A percentile compares a stretch with the other conserved stretches of the same genome.
These are phyloP conservation scores for Diorhabda sublineata DNA, from an alignment of 1,140 invertebrate genomes.

Conservation along the genomic window DNA sequence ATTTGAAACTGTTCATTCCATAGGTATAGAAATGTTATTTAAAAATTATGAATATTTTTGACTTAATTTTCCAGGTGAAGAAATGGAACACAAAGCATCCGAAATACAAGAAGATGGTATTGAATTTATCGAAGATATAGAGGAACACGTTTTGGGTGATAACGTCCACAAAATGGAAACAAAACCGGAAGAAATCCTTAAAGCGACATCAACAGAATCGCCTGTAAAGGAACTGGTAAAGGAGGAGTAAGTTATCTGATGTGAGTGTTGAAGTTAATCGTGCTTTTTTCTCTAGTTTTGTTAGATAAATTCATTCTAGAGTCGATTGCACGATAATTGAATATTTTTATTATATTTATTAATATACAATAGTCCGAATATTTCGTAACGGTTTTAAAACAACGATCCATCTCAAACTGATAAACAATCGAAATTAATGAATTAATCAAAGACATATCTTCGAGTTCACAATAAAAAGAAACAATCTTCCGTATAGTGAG, in stretches of 20 bases:
- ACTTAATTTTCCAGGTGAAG: constrained; percentile 8
- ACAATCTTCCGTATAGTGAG: too few relatives aligned
- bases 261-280: constrained; percentile 32
- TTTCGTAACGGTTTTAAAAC: too few relatives aligned
- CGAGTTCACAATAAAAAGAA: too few relatives aligned
- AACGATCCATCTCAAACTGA: too few relatives aligned
- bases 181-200: constrained; percentile 29
- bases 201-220: constrained; percentile 21
- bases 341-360: not conserved
- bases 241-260: constrained; percentile 37
- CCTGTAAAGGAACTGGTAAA: constrained; percentile 25
- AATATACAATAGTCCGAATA: too few relatives aligned
- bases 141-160: constrained; percentile 26
- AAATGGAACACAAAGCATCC: constrained; percentile 22
- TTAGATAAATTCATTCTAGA: not conserved
- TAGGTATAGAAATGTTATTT: constrained; percentile 8
- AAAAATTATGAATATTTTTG: not conserved
- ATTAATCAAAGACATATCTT: too few relatives aligned
- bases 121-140: constrained; percentile 11
- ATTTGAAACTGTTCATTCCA: constrained; percentile 29
- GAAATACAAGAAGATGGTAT: constrained; percentile 19
- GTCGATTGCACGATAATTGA: not conserved
- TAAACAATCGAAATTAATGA: too few relatives aligned
- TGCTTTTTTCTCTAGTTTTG: constrained; percentile 22
- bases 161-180: constrained; percentile 24